Base-by-base conservation (phyloP, 30 jellyfish, hydroid and myxozoan genomes). In the Haliclystus octoradiatus region DNA sequence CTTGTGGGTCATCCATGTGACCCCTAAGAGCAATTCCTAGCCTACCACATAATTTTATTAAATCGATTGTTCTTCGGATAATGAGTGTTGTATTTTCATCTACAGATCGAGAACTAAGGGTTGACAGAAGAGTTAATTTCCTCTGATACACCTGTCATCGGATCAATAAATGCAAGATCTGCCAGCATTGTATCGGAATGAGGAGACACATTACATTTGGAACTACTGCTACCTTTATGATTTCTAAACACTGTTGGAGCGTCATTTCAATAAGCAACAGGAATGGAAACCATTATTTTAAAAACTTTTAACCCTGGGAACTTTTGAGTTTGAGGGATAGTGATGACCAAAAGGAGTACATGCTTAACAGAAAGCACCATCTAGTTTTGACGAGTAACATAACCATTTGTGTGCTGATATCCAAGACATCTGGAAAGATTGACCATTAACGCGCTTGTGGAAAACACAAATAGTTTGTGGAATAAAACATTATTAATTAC, bases 1-100 rank as follows among this genome's bases (percentile, higher is more conserved):
- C 22, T 49, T 69, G 52, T 30, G 80, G 28, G 49, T 69, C 80
- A 69, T 69, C 80, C n/a, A 26, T 5, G 49, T 69, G 77, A 23
- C 77, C 80, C n/a, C 80, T 15, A 1, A 23, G 47, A 34, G 77
- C 50, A 27, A 50, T 23, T 19, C 46, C 33, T 35, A 32, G 31
- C 28, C 67, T 14, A 33, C 70, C 15, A 26, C 15, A 28, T 24
- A 1, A 24, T 15, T 22, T 28, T 27, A 31, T 2, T 66, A 71
- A 1, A 1, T 66, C 71, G 19, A 66, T 71, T 30, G 34, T 7
- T 13, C 12, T 13, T 57, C 19, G 19, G 12, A 57, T 13, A 57
- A 24, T 13, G 19, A 13, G 13, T 24, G 19, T 57, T 24, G 19
- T 57, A 9, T 60, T 60, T 9, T n/a, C n/a, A n/a, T n/a, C n/a